Conservation (phyloP, 2,888 invertebrate species). For the Cremastobaeus sp. region DNA sequence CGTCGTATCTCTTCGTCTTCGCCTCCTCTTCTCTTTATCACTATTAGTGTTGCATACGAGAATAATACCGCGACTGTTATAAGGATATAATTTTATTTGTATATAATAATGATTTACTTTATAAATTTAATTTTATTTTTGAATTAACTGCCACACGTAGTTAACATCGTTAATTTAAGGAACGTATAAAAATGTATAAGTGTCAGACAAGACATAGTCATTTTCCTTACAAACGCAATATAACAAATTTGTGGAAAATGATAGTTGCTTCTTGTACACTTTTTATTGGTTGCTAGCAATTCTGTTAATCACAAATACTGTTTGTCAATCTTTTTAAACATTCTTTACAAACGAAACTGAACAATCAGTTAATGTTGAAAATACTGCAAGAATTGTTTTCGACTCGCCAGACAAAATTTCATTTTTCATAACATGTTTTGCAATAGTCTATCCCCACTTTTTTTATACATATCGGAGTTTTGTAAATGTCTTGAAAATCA, state of each 20-base stretch:
- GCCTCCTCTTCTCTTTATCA: conserved; percentile 22
- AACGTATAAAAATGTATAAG: conserved; percentile 43
- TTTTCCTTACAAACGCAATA: conserved; percentile 18
- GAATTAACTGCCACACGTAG: conserved; percentile 32
- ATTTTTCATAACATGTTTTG: too few species aligned
- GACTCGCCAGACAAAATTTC: too few species aligned
- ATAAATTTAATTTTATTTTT: conserved; percentile 19
- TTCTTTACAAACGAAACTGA: not conserved
- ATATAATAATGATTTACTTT: conserved; percentile 8
- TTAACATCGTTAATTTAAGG: conserved; percentile 40
- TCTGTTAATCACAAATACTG: conserved; percentile 19
- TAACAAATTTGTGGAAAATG: conserved; percentile 27
- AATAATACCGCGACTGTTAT: conserved; percentile 22
- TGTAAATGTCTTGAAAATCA: not conserved
- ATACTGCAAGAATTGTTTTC: not conserved
- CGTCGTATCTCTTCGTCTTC: not conserved
- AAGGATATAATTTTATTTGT: conserved; percentile 20
- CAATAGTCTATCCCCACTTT: too few species aligned
- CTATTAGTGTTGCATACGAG: conserved; percentile 7
- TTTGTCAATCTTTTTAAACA: not conserved
- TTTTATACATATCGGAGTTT: too few species aligned
- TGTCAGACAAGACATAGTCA: conserved; percentile 15
- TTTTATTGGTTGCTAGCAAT: conserved; percentile 23
- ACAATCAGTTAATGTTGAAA: not conserved
- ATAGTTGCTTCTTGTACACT: conserved; percentile 28